phyloP scores from a whole-genome alignment of 1,140 invertebrate species.

The Euwallacea fornicatus region DNA sequence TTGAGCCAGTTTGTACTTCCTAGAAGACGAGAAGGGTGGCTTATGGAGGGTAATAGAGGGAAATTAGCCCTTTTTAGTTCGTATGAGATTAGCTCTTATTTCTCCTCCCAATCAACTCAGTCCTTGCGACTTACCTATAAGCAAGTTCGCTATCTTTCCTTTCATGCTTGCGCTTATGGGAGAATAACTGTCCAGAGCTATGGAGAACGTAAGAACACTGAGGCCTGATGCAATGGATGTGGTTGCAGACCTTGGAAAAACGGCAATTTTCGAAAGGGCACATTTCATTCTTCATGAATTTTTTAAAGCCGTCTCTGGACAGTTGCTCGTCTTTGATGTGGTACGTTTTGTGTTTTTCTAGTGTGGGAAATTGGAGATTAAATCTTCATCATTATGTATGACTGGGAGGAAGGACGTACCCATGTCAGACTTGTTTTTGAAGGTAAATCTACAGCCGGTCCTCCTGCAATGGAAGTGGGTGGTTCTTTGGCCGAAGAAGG shows the following conservation, averaged over 20 bases:
- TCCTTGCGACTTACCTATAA: slow-evolving; percentile 54
- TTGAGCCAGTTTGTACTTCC: slow-evolving; percentile 68
- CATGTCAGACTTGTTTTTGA: slow-evolving; percentile 99
- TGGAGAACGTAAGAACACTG: slow-evolving; percentile 96
- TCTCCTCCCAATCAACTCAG: too few species aligned
- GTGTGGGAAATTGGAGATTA: background rate
- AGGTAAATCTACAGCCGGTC: slow-evolving; percentile 88
- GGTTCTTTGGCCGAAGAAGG: slow-evolving; percentile 92
- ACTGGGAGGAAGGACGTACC: slow-evolving; percentile 65
- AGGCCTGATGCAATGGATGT: slow-evolving; percentile 96
- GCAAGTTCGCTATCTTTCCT: slow-evolving; percentile 84
- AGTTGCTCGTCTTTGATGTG: slow-evolving; percentile 97
- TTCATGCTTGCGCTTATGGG: slow-evolving; percentile 97
- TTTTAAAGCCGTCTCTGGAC: slow-evolving; percentile 95
- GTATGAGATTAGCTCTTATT: background rate
- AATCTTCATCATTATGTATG: slow-evolving; percentile 2
- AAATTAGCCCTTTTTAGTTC: background rate
- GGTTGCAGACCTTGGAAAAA: slow-evolving; percentile 94
- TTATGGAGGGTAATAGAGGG: too few species aligned
- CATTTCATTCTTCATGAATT: slow-evolving; percentile 96
- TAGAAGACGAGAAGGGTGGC: background rate
- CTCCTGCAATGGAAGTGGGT: slow-evolving; percentile 97
- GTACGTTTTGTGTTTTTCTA: slow-evolving; percentile 98
- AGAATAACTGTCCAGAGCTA: slow-evolving; percentile 95
- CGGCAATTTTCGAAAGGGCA: slow-evolving; percentile 90